phyloP scores from a whole-genome alignment of 35 echinoderm and acorn worm species.

The Holothuria glaberrima region DNA sequence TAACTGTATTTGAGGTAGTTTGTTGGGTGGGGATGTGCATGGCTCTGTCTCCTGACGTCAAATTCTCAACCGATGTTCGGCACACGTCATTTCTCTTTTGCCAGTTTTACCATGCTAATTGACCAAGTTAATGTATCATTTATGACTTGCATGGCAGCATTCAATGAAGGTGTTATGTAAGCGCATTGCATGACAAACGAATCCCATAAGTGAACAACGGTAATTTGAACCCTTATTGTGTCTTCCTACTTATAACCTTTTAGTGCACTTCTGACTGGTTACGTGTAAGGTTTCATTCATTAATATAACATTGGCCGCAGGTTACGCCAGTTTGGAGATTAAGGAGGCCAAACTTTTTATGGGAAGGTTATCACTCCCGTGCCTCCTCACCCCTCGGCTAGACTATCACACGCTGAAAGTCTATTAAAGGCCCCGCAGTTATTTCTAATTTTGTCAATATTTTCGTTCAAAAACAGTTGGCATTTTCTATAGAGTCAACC shows the following conservation, averaged over 20 bases:
- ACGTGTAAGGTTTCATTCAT: conserved; percentile 4
- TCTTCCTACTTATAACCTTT: conserved; percentile 1
- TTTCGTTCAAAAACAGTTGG: conserved; percentile 67
- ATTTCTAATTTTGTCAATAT: conserved; percentile 69
- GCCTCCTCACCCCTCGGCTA: conserved; percentile 30
- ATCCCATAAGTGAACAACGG: not conserved
- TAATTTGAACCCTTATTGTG: not conserved
- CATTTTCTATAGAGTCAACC: conserved; percentile 49
- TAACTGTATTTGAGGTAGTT: too few species aligned
- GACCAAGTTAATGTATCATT: too few species aligned
- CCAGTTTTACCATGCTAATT: too few species aligned
- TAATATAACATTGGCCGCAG: conserved; percentile 54
- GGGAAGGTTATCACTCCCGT: conserved; percentile 19
- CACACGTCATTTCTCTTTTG: too few species aligned
- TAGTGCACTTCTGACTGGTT: conserved; percentile 20
- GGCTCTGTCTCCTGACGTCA: too few species aligned
- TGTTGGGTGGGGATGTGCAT: too few species aligned
- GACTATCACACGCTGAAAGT: conserved; percentile 47
- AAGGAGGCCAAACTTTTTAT: conserved; percentile 6
- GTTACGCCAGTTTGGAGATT: conserved; percentile 16
- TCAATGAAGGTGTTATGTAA: too few species aligned
- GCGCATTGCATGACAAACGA: not conserved
- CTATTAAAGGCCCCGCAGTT: conserved; percentile 67
- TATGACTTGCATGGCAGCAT: too few species aligned
- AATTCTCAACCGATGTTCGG: too few species aligned